Base-by-base conservation (phyloP, 30 jellyfish, hydroid and myxozoan species). In the Pseudorhiza aurosa region DNA sequence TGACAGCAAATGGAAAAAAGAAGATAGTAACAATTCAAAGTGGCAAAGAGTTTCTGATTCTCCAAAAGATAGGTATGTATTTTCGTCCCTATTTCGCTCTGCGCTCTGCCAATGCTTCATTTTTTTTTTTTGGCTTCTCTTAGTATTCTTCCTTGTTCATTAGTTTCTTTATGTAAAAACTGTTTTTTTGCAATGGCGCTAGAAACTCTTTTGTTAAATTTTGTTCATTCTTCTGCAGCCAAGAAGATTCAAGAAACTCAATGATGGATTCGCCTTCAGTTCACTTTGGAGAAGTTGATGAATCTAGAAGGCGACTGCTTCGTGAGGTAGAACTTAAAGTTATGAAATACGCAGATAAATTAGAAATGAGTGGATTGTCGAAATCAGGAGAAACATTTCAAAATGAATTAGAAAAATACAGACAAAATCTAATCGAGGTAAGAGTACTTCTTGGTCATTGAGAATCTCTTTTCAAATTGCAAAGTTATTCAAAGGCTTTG, bases 251-350 rank as follows among this genome's bases (percentile, higher is more conserved):
- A n/a, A 22, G 56, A 32, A 30, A 18, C 19, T 50, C 90, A 0
- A 45, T 51, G 5, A 73, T 46, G 44, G 83, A 51, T 19, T 80
- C 91, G 12, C 82, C 90, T 21, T 65, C 83, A 1, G 76, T 80
- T n/a, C 84, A 63, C 31, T 76, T 51, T 7, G 94, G 82, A 0
- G 88, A 73, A 55, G 53, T 65, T 14, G 97, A 90, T 42, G 97
- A 90, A 53, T 68, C 84, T 7, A 36, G 90, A n/a, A 62, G 97
- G 24, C 51, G 59, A 70, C 56, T 83, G n/a, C 71, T 90, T 11
- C 87, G 97, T 15, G 97, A 90, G 14, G 97, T 90, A 6, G 97
- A 90, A 68, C 31, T 90, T 86, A 90, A 90, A 75, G 97, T 90
- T 8, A 72, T 90, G 89, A 87, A 81, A 29, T 90, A 58, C 49